Evolutionary conservation across 2,888 invertebrate genomes (phyloP), one percentile per base, ranked within the genome.

Genomic region (Argynnis bischoffii): DNA sequence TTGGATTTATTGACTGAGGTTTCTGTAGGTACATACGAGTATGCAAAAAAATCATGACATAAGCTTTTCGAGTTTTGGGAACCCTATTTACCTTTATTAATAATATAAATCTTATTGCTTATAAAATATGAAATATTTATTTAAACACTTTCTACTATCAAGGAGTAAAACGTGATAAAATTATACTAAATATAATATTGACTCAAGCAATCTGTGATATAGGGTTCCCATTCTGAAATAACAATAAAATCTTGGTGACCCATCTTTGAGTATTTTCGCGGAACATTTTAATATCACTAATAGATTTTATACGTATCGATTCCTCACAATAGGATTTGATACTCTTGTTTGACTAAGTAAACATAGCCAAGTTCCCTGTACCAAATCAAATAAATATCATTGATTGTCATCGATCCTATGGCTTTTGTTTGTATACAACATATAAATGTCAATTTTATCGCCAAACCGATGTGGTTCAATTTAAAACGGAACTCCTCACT

Each of bases 251-350:
- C 79, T 78, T 72, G 74, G 71, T 76, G 77, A 72, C 79, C 80
- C 76, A 81, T 82, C 82, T 78, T 73, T 75, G 71, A 76, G 76
- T 80, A 80, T 79, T 80, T 79, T 77, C 72, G 72, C 67, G 67
- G 70, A 74, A 84, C 84, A 84, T 84, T 89, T 88, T 86, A 86
- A 89, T 87, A 87, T 87, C 81, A 82, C 85, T 89, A 89, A 89
- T 89, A 89, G 86, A 89, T 90, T 88, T 88, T 85, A 57, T 57
- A 85, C 84, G 80, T 84, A 87, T 87, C 82, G 84, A 86, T 88
- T 82, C 83, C 76, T 79, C 78, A 87, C 88, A 90, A 89, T 87
- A 77, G 84, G 76, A 76, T 77, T 77, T 79, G 81, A 80, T 85
- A 83, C 75, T 76, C 76, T 81, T 74, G 83, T 89, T 86, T 86